Evolutionary conservation across 2,888 invertebrate species (phyloP).

Genomic region (Orthosia gothica): DNA sequence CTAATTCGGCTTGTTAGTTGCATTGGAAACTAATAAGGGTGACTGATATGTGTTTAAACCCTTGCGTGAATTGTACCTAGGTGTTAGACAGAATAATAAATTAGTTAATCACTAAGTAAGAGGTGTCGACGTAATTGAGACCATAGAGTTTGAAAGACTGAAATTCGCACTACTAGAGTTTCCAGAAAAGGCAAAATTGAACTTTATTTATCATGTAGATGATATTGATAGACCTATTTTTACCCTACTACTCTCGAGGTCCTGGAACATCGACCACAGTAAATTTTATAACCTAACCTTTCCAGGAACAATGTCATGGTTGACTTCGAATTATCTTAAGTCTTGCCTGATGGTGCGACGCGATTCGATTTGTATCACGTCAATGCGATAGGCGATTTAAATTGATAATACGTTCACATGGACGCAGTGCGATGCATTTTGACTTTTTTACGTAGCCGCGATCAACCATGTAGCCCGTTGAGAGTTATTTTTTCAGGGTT

Average conservation of each 20-base stretch:
- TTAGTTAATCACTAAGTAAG: constrained; percentile 44
- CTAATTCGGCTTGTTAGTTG: constrained; percentile 44
- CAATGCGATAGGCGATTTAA: too few relatives aligned
- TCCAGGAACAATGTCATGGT: neutral
- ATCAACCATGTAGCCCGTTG: too few relatives aligned
- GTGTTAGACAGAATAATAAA: constrained; percentile 57
- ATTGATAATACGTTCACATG: too few relatives aligned
- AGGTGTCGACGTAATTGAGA: constrained; percentile 6
- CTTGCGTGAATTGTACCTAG: constrained; percentile 27
- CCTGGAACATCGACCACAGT: neutral
- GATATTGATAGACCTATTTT: neutral
- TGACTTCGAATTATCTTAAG: neutral
- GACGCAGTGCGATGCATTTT: too few relatives aligned
- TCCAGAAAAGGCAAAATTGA: too few relatives aligned
- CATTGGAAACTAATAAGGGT: constrained; percentile 47
- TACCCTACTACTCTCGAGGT: neutral
- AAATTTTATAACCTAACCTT: neutral
- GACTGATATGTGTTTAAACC: constrained; percentile 37
- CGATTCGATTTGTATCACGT: too few relatives aligned
- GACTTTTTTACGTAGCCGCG: too few relatives aligned
- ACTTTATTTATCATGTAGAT: too few relatives aligned
- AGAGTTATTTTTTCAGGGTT: too few relatives aligned
- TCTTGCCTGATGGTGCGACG: too few relatives aligned
- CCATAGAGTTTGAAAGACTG: constrained; percentile 13
- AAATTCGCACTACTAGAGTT: too few relatives aligned